Base-by-base conservation (phyloP, 2,113 vertebrate species). In the Entomyzon cyanotis region DNA sequence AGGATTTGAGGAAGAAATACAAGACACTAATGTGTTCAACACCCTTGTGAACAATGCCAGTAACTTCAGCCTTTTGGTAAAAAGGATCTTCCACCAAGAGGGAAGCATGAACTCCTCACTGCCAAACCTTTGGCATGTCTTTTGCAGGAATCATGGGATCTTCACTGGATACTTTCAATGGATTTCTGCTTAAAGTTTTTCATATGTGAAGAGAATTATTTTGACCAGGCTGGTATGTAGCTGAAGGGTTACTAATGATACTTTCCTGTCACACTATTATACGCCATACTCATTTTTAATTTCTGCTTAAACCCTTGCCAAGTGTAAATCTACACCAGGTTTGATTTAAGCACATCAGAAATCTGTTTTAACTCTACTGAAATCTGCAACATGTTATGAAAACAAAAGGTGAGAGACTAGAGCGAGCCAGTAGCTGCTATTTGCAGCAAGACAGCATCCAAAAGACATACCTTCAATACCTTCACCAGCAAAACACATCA, bases 1-100 rank as follows among this genome's bases (percentile, higher is more conserved):
- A 79, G 33, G 25, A 50, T 78, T 73, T 31, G n/a, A 75, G 55
- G 42, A 85, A 76, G 62, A 82, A 76, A 68, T 56, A 79, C 5
- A 65, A 46, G 70, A 60, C n/a, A 49, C 27, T 65, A 13, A 4
- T 0, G 2, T 20, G 22, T n/a, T 83, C 25, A 49, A 0, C 28
- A 46, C 10, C 41, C 53, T 62, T 50, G 8, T 7, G 33, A 89
- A 60, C 44, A 60, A 52, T 1, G 7, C 7, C 70, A 55, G 62
- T 13, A 79, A 69, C 4, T 20, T 64, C 65, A 83, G 58, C 8
- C 44, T 75, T 53, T n/a, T 21, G 24, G 56, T 44, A 87, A 71
- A 52, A 73, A 64, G 9, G 19, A 58, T n/a, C 78, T 52, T 0
- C 13, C 2, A 14, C 41, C 27, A 59, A 78, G 49, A 27, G 71